Conservation (phyloP, 2,113 vertebrate genomes). For the Trichomycterus rosablanca region DNA sequence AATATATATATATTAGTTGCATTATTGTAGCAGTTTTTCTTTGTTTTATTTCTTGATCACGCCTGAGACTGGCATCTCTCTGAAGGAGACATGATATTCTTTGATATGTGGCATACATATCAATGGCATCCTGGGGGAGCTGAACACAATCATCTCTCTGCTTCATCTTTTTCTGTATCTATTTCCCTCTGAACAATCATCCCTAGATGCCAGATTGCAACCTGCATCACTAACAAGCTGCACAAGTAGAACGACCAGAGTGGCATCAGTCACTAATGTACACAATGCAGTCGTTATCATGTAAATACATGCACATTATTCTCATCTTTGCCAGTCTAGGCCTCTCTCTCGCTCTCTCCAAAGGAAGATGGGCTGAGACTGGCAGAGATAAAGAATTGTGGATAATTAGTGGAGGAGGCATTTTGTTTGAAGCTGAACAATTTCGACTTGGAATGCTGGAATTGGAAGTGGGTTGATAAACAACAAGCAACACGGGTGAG, state of each 20-base stretch:
- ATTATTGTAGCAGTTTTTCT: too few relatives aligned
- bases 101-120: slow-evolving; percentile 30
- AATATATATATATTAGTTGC: too few relatives aligned
- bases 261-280: slow-evolving; percentile 56
- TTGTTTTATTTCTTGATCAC: too few relatives aligned
- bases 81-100: slow-evolving; percentile 31
- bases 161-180: slow-evolving; percentile 2
- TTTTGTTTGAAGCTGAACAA: slow-evolving; percentile 69
- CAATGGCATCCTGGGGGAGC: slow-evolving; percentile 1
- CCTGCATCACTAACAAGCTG: slow-evolving; percentile 48
- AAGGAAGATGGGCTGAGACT: slow-evolving; percentile 39
- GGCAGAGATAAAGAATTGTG: slow-evolving; percentile 65
- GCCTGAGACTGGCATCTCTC: too few relatives aligned
- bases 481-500: slow-evolving; percentile 52
- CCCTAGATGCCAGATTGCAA: slow-evolving; percentile 47
- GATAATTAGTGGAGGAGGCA: slow-evolving; percentile 66
- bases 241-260: slow-evolving; percentile 59
- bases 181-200: slow-evolving; percentile 26
- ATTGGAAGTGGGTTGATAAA: slow-evolving; percentile 65
- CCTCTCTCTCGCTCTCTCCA: neutral
- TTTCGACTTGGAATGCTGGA: slow-evolving; percentile 57
- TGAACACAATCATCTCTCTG: neutral
- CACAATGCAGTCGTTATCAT: slow-evolving; percentile 64
- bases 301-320: slow-evolving; percentile 68
- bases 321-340: slow-evolving; percentile 1